Conservation (phyloP, 2,888 invertebrate species). For the Griposia aprilina region DNA sequence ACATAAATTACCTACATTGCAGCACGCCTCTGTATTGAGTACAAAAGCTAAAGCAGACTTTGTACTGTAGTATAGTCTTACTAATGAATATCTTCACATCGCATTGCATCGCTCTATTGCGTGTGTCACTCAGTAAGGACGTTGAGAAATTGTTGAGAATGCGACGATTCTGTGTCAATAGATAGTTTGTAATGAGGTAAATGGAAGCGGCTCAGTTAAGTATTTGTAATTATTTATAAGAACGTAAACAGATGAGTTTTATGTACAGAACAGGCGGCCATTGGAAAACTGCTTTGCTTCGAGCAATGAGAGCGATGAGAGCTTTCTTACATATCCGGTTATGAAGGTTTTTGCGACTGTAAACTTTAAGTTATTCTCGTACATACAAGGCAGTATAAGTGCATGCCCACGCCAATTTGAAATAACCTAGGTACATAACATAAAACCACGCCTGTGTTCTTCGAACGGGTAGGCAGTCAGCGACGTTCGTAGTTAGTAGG, state of each 20-base stretch:
- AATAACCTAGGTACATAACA: neutral
- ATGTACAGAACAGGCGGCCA: slow-evolving; percentile 17
- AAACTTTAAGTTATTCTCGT: slow-evolving; percentile 9
- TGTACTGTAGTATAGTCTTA: neutral
- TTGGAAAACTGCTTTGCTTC: slow-evolving; percentile 15
- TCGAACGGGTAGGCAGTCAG: neutral
- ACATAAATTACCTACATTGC: neutral
- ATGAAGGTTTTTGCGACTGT: slow-evolving; percentile 1
- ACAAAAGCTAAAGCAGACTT: neutral
- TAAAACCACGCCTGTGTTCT: neutral
- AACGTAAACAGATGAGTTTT: slow-evolving; percentile 16
- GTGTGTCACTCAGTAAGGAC: neutral
- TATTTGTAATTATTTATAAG: slow-evolving; percentile 31
- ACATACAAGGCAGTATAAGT: neutral
- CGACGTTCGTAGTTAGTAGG: no score
- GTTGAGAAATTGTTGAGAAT: slow-evolving; percentile 11
- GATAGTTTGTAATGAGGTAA: slow-evolving; percentile 16
- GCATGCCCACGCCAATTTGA: neutral
- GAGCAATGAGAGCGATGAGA: slow-evolving; percentile 10
- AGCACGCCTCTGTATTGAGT: neutral
- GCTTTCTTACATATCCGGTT: slow-evolving; percentile 10
- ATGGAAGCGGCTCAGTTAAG: neutral
- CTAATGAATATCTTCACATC: neutral
- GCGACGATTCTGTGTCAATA: slow-evolving; percentile 34
- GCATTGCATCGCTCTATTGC: neutral